These are phyloP conservation scores for Troides helena DNA, from an alignment of 2,888 invertebrate species.

Conservation along the genomic window DNA sequence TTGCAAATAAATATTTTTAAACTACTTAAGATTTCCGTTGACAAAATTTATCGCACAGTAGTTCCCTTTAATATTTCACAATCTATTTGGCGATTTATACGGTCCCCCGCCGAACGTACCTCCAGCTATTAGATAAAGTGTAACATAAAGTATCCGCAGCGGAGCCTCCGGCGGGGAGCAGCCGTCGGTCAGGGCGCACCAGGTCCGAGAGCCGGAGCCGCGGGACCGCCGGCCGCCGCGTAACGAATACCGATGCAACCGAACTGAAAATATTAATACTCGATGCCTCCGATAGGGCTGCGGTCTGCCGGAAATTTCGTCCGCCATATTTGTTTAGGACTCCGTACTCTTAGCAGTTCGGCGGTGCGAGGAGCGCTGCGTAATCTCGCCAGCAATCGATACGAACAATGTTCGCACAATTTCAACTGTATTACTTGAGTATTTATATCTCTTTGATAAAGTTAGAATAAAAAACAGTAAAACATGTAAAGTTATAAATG, in stretches of 20 bases:
- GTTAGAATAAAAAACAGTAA: no score
- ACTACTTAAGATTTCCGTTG: no score
- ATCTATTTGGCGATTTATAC: conserved; percentile 20
- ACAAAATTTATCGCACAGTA: neutral
- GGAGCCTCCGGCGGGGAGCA: conserved; percentile 23
- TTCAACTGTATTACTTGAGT: no score
- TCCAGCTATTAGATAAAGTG: conserved; percentile 29
- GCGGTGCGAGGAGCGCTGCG: conserved; percentile 16
- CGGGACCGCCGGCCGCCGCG: conserved; percentile 28
- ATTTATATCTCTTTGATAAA: no score
- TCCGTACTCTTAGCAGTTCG: conserved; percentile 19
- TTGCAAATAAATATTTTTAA: no score
- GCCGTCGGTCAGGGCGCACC: conserved; percentile 45
- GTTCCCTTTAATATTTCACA: conserved; percentile 14
- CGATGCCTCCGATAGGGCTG: conserved; percentile 39
- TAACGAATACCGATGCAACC: conserved; percentile 34
- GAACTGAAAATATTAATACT: conserved; percentile 56
- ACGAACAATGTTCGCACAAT: conserved; percentile 3
- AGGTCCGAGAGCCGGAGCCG: conserved; percentile 37
- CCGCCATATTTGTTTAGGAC: conserved; percentile 32
- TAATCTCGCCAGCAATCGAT: conserved; percentile 17
- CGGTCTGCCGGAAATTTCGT: conserved; percentile 33
- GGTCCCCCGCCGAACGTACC: conserved; percentile 14
- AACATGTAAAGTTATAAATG: no score
- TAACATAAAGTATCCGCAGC: conserved; percentile 28